These are phyloP conservation scores for Thumatha senex DNA, from an alignment of 2,888 invertebrate species.

Conservation along the genomic window DNA sequence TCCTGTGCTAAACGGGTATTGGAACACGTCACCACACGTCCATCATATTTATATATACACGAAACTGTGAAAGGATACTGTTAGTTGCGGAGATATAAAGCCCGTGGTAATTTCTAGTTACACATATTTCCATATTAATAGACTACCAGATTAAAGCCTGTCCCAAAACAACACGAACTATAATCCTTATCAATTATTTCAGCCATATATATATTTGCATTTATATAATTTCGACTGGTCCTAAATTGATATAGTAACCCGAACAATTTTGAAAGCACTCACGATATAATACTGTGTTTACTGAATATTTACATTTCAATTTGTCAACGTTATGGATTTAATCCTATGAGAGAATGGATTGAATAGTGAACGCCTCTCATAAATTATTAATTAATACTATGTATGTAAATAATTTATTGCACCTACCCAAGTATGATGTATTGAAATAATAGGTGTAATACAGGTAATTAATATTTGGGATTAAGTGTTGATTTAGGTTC, in stretches of 20 bases:
- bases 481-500: slow-evolving; percentile 13
- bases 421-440: slow-evolving; percentile 10
- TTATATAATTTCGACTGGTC: slow-evolving; percentile 39
- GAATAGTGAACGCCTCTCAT: slow-evolving; percentile 25
- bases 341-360: slow-evolving; percentile 32
- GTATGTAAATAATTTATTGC: slow-evolving; percentile 39
- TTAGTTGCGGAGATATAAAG: no score
- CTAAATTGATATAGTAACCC: slow-evolving; percentile 47
- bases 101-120: no score
- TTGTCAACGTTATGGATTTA: slow-evolving; percentile 35
- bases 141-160: background rate
- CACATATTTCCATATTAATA: no score
- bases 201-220: slow-evolving; percentile 42
- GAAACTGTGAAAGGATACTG: no score
- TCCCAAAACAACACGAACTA: slow-evolving; percentile 22
- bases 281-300: slow-evolving; percentile 11
- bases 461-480: slow-evolving; percentile 31
- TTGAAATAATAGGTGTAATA: slow-evolving; percentile 17
- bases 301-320: slow-evolving; percentile 34
- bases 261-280: slow-evolving; percentile 25
- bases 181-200: slow-evolving; percentile 40
- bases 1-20: no score
- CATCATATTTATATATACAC: no score
- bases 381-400: slow-evolving; percentile 42
- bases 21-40: no score